phyloP scores from a whole-genome alignment of 2,888 invertebrate genomes.

The Argyra leucocephala region DNA sequence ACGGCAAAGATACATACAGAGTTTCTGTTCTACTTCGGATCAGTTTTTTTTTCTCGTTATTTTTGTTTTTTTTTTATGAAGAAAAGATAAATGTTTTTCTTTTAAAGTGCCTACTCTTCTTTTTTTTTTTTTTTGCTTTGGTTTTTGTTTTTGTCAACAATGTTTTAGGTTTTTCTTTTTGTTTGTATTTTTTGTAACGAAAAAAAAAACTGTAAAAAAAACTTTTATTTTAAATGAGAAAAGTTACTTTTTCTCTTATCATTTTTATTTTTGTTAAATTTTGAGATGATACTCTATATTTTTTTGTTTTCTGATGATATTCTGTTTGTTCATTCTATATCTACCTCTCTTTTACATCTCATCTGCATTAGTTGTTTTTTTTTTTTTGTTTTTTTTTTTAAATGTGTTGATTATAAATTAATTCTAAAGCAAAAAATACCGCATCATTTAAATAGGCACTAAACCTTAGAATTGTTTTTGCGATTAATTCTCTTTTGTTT shows the following conservation, averaged over 20 bases:
- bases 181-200: neutral
- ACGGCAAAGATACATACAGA: too few relatives aligned
- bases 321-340: too few relatives aligned
- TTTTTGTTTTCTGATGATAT: neutral
- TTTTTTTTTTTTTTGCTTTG: neutral
- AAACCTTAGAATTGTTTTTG: too few relatives aligned
- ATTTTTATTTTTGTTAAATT: neutral
- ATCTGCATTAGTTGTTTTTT: too few relatives aligned
- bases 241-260: conserved; percentile 3
- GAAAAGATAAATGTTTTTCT: conserved; percentile 4
- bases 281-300: neutral
- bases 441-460: too few relatives aligned
- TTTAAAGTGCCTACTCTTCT: neutral
- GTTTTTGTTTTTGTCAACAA: neutral
- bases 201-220: neutral
- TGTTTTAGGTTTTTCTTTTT: neutral
- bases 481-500: too few relatives aligned
- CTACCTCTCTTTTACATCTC: too few relatives aligned
- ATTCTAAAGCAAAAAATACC: too few relatives aligned
- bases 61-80: neutral
- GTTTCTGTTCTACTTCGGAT: too few relatives aligned
- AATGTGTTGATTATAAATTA: too few relatives aligned
- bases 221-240: conserved; percentile 4
- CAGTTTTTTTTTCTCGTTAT: too few relatives aligned
- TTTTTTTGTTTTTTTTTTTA: too few relatives aligned